Evolutionary conservation across 1,140 invertebrate species (phyloP).

Genomic region (Mycetomoellerius zeteki): DNA sequence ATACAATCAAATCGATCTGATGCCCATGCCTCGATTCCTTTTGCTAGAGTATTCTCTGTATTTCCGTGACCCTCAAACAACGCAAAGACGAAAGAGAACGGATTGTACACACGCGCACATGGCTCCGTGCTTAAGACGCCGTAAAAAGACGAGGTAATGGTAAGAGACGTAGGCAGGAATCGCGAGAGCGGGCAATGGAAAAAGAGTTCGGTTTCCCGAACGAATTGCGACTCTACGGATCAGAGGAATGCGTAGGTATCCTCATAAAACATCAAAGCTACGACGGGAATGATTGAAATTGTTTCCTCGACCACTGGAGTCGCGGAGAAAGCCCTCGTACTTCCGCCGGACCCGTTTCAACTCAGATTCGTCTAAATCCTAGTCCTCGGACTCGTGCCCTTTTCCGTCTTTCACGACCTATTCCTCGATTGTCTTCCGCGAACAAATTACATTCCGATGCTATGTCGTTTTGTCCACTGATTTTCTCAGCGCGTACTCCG

Average conservation of each 20-base stretch:
- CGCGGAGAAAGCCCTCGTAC: constrained; percentile 45
- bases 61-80: constrained; percentile 61
- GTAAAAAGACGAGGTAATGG: neutral
- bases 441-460: constrained; percentile 83
- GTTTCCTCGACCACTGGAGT: constrained; percentile 75
- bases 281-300: constrained; percentile 83
- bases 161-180: constrained; percentile 5
- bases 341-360: constrained; percentile 53
- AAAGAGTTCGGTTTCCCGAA: constrained; percentile 65
- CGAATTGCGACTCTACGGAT: constrained; percentile 68
- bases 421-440: constrained; percentile 80
- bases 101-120: neutral
- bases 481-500: constrained; percentile 47
- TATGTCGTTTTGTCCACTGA: constrained; percentile 62
- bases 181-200: constrained; percentile 6
- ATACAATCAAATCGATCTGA: constrained; percentile 72
- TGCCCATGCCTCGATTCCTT: constrained; percentile 61
- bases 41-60: constrained; percentile 42
- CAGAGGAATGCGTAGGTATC: constrained; percentile 80
- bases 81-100: constrained; percentile 58
- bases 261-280: constrained; percentile 82
- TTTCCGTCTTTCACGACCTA: constrained; percentile 72
- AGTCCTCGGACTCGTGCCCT: constrained; percentile 36
- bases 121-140: constrained; percentile 35
- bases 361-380: constrained; percentile 48